Evolutionary conservation across 2,113 vertebrate species (phyloP).

Genomic region (Merops nubicus): DNA sequence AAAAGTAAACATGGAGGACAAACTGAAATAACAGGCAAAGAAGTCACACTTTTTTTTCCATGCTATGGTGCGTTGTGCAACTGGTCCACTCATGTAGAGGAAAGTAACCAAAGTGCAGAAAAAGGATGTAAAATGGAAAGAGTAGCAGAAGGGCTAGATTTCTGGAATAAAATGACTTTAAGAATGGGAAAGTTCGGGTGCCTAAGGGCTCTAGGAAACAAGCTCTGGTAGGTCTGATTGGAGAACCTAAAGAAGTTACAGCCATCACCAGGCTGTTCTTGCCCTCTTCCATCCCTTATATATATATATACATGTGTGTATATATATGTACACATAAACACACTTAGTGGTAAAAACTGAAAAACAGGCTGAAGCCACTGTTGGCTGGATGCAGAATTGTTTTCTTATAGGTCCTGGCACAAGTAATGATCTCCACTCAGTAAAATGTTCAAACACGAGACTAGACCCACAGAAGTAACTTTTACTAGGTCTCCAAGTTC

Average conservation of each 20-base stretch:
- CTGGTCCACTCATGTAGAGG: background rate
- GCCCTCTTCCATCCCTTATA: background rate
- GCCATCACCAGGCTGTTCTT: background rate
- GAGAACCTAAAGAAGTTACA: background rate
- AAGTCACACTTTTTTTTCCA: fast-evolving
- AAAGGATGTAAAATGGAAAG: background rate
- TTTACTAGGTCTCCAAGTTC: background rate
- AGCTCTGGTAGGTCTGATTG: background rate
- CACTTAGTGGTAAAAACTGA: background rate
- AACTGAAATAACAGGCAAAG: background rate
- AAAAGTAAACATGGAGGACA: background rate
- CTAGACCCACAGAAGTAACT: background rate
- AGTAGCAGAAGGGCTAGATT: background rate
- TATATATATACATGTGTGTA: no score
- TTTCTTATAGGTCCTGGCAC: background rate
- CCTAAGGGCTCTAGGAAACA: background rate
- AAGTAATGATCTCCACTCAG: background rate
- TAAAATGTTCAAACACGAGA: background rate
- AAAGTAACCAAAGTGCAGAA: background rate
- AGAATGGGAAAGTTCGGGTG: background rate
- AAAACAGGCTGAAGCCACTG: background rate
- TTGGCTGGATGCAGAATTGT: background rate
- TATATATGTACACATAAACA: no score
- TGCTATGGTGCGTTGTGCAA: background rate
- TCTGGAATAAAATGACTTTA: background rate